A percentile compares a stretch with the other conserved stretches of the same genome.
Conservation (phyloP, 2,888 invertebrate genomes). For the Horisme vitalbata region DNA sequence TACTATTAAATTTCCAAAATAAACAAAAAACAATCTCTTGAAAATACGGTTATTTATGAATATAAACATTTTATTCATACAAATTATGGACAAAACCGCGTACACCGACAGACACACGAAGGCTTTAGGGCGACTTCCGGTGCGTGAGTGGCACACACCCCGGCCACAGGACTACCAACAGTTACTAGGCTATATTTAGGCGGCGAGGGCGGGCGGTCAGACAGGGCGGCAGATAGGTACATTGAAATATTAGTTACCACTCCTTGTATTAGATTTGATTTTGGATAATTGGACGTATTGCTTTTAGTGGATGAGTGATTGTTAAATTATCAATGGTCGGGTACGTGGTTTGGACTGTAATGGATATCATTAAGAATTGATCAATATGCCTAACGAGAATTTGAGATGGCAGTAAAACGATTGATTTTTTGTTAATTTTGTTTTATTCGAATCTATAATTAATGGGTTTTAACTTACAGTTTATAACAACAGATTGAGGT, state of each 20-base stretch:
- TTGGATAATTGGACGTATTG: conserved; percentile 35
- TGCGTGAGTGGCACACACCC: conserved; percentile 49
- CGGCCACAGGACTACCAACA: conserved; percentile 12
- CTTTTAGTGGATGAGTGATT: conserved; percentile 31
- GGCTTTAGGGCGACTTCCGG: conserved; percentile 55
- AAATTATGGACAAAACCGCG: conserved; percentile 19
- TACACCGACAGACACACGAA: conserved; percentile 38
- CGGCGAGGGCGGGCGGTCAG: conserved; percentile 37
- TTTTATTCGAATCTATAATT: too few relatives aligned
- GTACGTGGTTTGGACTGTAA: background rate
- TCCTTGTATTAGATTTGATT: conserved; percentile 46
- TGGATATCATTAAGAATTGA: conserved; percentile 10
- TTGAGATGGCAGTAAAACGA: too few relatives aligned
- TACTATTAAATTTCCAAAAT: too few relatives aligned
- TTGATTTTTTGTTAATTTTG: too few relatives aligned
- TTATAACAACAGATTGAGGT: too few relatives aligned
- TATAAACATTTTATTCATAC: conserved; percentile 12
- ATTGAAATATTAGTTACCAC: conserved; percentile 45
- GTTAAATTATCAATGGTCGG: conserved; percentile 24
- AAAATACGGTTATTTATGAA: background rate
- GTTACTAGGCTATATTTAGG: conserved; percentile 39
- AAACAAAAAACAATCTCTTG: background rate
- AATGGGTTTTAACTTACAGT: too few relatives aligned
- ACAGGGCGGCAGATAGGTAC: conserved; percentile 32
- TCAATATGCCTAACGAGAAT: background rate